Percentiles rank a stretch among this genome's conserved stretches.
These are phyloP conservation scores for Tenthredo mesomela DNA, from an alignment of 2,888 invertebrate genomes.

Conservation along the genomic window DNA sequence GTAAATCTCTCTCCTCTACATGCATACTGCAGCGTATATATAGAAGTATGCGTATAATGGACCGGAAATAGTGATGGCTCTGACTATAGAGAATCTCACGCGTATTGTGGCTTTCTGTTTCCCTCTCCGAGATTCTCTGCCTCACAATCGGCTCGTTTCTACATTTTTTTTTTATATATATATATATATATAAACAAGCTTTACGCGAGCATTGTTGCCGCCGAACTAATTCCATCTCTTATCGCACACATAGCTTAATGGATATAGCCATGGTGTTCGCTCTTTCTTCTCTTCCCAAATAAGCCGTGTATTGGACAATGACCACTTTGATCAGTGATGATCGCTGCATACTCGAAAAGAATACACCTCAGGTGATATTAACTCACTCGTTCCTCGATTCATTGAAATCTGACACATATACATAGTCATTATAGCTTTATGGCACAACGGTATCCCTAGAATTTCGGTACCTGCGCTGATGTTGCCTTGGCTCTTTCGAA, in stretches of 20 bases:
- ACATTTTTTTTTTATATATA: not conserved
- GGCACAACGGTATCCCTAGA: conserved; percentile 37
- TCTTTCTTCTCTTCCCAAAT: not conserved
- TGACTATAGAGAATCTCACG: conserved; percentile 25
- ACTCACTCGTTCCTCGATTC: not conserved
- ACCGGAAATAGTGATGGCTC: conserved; percentile 43
- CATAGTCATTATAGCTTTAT: conserved; percentile 22
- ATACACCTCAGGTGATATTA: not conserved
- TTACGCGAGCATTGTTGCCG: not conserved
- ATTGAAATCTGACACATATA: conserved; percentile 18
- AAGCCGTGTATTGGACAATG: not conserved
- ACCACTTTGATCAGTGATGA: not conserved
- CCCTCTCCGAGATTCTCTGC: not conserved
- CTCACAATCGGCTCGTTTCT: too few relatives aligned
- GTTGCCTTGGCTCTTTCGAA: not conserved
- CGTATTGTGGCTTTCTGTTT: not conserved
- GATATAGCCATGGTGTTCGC: not conserved
- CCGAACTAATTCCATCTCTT: not conserved
- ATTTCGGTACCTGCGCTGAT: conserved; percentile 26
- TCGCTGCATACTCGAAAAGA: not conserved
- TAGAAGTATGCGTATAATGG: conserved; percentile 5
- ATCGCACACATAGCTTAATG: not conserved
- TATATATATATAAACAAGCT: not conserved
- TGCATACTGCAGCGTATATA: not conserved
- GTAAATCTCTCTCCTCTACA: conserved; percentile 35